Evolutionary conservation across 2,113 vertebrate genomes (phyloP), one percentile per base, ranked within the genome.

Genomic region (Rhabdomys dilectus): DNA sequence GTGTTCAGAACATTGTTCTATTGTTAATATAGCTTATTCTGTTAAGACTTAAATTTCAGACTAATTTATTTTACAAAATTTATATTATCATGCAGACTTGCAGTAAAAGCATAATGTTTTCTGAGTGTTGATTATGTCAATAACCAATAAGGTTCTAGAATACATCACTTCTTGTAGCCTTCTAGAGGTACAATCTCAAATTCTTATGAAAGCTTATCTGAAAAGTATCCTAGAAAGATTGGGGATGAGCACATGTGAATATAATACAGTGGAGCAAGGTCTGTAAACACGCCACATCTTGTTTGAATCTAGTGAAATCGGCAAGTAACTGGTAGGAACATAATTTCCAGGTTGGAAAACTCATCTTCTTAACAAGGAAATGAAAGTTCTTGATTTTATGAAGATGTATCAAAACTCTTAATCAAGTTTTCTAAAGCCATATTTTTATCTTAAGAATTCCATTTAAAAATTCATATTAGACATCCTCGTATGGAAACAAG

Each of bases 181-280:
- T n/a, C 11, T 53, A 53, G 11, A 3, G 19, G 0, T n/a, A 0
- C 34, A 77, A 7, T 80, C 42, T 84, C 10, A 93, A 62, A 56
- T 51, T 51, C 51, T 0, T 21, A 0, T 7, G 34, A 0, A 31
- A 58, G 9, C 21, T 72, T 88, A 39, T 60, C 64, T 82, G 5
- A 51, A 21, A 21, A 36, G 0, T 45, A 51, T 26, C 8, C 11
- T 42, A 10, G 26, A 75, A n/a, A 73, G 6, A n/a, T 62, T 92
- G 91, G 73, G 2, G 56, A 39, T 36, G 7, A 3, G 11, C 0
- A 1, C 4, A 45, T 1, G 1, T 42, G 8, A 60, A 0, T n/a
- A 22, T 12, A 34, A 12, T 21, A 0, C 0, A 13, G 1, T 17
- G 12, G 42, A 29, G 4, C 6, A 2, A 77, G 12, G 17, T 73